phyloP scores from a whole-genome alignment of 2,113 vertebrate genomes.

The Serinus canaria region DNA sequence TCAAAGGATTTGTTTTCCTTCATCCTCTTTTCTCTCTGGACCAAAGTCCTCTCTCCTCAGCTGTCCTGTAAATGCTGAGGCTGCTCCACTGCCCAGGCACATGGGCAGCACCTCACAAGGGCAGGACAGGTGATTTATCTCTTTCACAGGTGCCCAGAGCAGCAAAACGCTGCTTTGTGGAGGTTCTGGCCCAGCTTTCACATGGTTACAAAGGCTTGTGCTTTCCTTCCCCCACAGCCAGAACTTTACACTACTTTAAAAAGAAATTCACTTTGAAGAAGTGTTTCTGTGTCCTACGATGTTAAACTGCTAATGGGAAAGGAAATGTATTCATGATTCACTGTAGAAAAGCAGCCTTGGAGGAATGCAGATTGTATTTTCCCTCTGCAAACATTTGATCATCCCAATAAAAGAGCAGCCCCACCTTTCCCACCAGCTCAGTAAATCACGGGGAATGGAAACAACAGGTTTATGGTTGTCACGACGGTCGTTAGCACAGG shows the following conservation, averaged over 20 bases:
- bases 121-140: neutral
- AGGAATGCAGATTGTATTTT: conserved; percentile 39
- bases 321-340: conserved; percentile 17
- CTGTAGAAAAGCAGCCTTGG: neutral
- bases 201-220: neutral
- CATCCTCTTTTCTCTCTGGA: conserved; percentile 2
- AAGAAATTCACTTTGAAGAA: neutral
- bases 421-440: conserved; percentile 21
- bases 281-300: neutral
- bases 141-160: neutral
- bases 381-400: conserved; percentile 47
- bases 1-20: neutral
- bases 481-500: neutral
- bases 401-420: conserved; percentile 30
- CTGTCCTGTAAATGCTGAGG: neutral
- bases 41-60: neutral
- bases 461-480: conserved; percentile 49
- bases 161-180: neutral
- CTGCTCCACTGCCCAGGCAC: neutral
- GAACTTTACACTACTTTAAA: neutral
- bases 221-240: neutral
- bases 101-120: neutral
- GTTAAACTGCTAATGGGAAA: conserved; percentile 32
- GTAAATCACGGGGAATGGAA: conserved; percentile 47
- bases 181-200: neutral